Conservation (phyloP, 2,888 invertebrate genomes). For the Coremacera marginata region DNA sequence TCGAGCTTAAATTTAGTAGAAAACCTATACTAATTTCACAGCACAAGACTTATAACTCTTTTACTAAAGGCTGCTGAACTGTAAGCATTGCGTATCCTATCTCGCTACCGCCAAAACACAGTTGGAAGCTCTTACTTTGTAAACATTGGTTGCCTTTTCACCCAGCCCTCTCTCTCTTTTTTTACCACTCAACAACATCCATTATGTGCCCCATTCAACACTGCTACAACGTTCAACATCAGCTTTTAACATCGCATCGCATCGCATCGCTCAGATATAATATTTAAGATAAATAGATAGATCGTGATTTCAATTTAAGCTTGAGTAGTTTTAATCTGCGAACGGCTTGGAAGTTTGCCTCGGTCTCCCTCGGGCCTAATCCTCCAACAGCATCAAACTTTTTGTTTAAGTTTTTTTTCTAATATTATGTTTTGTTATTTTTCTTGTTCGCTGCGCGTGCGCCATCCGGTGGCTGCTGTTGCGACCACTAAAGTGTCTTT, state of each 20-base stretch:
- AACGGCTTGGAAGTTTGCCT: neutral
- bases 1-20: too few species aligned
- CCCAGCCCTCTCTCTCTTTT: too few species aligned
- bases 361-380: neutral
- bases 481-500: conserved; percentile 23
- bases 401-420: neutral
- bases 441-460: neutral
- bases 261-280: conserved; percentile 27
- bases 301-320: conserved; percentile 58
- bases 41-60: too few species aligned
- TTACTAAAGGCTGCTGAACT: too few species aligned
- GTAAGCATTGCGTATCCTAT: too few species aligned
- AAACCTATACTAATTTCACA: too few species aligned
- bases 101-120: too few species aligned
- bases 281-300: conserved; percentile 56
- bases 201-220: neutral
- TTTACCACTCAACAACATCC: neutral
- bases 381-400: neutral
- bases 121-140: too few species aligned
- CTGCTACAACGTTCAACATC: neutral
- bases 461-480: neutral
- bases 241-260: too few species aligned
- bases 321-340: conserved; percentile 53
- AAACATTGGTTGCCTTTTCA: too few species aligned
- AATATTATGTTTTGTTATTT: neutral